Base-by-base conservation (phyloP, 2,888 invertebrate species). In the Dermolepida albohirtum region DNA sequence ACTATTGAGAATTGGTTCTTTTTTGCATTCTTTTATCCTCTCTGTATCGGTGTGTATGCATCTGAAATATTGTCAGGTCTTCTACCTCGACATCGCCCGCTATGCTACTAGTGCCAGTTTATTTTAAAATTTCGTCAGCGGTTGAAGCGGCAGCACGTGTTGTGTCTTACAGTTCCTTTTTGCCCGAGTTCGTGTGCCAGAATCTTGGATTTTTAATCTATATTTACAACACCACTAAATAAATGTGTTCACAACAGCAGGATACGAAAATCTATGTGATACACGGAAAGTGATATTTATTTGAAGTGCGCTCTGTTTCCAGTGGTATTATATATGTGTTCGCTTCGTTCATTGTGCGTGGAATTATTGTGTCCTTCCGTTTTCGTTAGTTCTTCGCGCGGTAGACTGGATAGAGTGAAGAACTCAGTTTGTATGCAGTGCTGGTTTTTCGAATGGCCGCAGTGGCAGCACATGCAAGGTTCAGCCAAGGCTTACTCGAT, bases 1-100 rank as follows among this genome's bases (percentile, higher is more conserved):
- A 34, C 10, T 8, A 10, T 34, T 34, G 1, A 34, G 2, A 8
- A 34, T 34, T 8, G 6, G 34, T 34, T 34, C 6, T 10, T 10
- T 34, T 10, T 10, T 34, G 2, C 10, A 54, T 39, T 54, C 12
- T 41, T 73, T 78, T 79, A 77, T 77, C 71, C 74, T 76, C 74
- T 77, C 77, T 78, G 78, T 10, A 34, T 34, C 2, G 1, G 1
- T 8, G 34, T 6, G 34, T 34, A 10, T 78, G 76, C 74, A 76
- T 75, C 77, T 77, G 75, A 75, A 76, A 76, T 75, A 75, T 75
- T 64, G 34, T 76, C 34, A 76, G 78, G 78, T 77, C 77, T 75
- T 76, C 75, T 76, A 78, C 76, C 77, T 76, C 71, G 70, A 71
- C 63, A 34, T 29, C 57, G 22, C 43, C 29, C 29, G 14, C 55